These are phyloP conservation scores for Volucella zonaria DNA, from an alignment of 2,888 invertebrate species.

Conservation along the genomic window DNA sequence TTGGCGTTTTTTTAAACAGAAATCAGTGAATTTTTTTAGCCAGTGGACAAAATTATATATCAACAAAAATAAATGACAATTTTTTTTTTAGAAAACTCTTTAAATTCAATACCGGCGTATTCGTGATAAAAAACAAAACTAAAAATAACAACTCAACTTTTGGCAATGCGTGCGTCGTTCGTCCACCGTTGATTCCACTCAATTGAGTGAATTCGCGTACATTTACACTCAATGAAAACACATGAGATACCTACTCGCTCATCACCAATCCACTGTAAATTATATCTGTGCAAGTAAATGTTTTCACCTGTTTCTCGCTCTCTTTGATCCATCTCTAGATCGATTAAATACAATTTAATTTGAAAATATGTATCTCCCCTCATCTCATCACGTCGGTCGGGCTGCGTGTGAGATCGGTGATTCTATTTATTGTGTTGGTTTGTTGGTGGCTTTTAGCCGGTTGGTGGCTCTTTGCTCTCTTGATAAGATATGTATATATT, in stretches of 20 bases:
- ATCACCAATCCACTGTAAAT: conserved; percentile 50
- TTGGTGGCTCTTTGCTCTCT: not conserved
- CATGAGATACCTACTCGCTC: conserved; percentile 23
- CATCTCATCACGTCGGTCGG: not conserved
- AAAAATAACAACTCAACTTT: conserved; percentile 17
- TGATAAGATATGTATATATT: not conserved
- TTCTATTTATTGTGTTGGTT: not conserved
- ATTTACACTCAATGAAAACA: conserved; percentile 24
- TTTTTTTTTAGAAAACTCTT: no score
- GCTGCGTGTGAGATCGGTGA: conserved; percentile 4
- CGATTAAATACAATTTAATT: conserved; percentile 62
- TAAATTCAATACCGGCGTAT: not conserved
- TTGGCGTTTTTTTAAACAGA: no score
- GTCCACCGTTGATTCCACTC: conserved; percentile 54
- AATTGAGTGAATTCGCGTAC: conserved; percentile 34
- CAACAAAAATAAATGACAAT: no score
- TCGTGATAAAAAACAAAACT: not conserved
- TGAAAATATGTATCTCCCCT: conserved; percentile 27
- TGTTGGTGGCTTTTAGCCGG: conserved; percentile 11
- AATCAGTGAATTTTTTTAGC: no score
- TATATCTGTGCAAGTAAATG: conserved; percentile 63
- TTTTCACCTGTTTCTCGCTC: conserved; percentile 68
- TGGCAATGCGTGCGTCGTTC: conserved; percentile 19
- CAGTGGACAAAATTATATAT: no score
- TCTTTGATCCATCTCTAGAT: conserved; percentile 67